Percentiles rank a stretch among this genome's conserved stretches.
Conservation (phyloP, 2,888 invertebrate genomes). For the Ectemnius lituratus region DNA sequence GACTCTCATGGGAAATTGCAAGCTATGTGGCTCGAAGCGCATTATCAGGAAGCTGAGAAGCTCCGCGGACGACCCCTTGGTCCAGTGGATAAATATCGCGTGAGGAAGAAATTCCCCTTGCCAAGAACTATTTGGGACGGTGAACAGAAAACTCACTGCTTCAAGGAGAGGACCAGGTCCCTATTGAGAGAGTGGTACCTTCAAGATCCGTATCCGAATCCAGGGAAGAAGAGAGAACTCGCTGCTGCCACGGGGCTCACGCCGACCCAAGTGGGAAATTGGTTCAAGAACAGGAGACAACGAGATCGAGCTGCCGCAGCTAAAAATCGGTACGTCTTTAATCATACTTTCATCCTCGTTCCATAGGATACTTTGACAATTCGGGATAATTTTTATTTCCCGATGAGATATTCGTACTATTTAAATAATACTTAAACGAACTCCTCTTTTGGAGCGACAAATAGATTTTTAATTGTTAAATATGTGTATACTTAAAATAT, state of each 20-base stretch:
- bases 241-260: constrained; percentile 94
- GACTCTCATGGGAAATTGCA: constrained; percentile 92
- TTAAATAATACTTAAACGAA: too few species aligned
- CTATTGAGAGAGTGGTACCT: constrained; percentile 98
- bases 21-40: constrained; percentile 96
- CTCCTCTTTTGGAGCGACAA: too few species aligned
- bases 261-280: constrained; percentile 95
- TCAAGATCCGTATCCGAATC: constrained; percentile 97
- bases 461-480: too few species aligned
- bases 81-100: constrained; percentile 95
- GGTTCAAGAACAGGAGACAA: constrained; percentile 95
- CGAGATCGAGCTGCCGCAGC: constrained; percentile 94
- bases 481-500: too few species aligned
- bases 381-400: too few species aligned
- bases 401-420: too few species aligned
- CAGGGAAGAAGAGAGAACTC: constrained; percentile 94
- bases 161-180: constrained; percentile 96
- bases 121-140: constrained; percentile 97
- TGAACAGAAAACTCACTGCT: constrained; percentile 97
- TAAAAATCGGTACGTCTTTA: constrained; percentile 91
- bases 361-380: not conserved
- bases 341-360: not conserved
- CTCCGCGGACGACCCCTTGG: constrained; percentile 93
- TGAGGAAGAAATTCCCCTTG: constrained; percentile 95
- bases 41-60: constrained; percentile 95